These are phyloP conservation scores for Eunapius fragilis DNA, from an alignment of 37 sponge, comb jelly and placozoan species.

Conservation along the genomic window DNA sequence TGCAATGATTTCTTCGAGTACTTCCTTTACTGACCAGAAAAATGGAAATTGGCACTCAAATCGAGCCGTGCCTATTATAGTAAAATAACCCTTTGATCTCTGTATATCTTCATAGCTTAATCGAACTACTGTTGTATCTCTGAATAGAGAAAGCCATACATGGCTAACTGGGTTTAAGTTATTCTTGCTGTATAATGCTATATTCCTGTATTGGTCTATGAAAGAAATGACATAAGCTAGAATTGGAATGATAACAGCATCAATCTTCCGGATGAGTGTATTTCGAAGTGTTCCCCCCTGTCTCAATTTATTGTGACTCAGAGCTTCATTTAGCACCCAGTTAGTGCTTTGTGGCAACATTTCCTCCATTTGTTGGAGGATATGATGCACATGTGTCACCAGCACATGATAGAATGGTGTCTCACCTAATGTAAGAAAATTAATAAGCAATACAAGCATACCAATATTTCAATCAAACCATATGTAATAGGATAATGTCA, in stretches of 20 bases:
- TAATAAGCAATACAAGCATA: no score
- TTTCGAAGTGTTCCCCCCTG: conserved; percentile 77
- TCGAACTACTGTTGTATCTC: neutral
- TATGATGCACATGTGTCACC: conserved; percentile 30
- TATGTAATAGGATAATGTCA: no score
- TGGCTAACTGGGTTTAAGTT: conserved; percentile 15
- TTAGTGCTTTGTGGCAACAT: neutral
- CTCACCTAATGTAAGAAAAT: conserved; percentile 22
- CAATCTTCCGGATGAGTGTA: conserved; percentile 47
- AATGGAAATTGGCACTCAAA: conserved; percentile 79
- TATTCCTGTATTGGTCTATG: conserved; percentile 64
- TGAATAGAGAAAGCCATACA: conserved; percentile 61
- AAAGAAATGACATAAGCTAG: conserved; percentile 63
- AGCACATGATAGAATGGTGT: conserved; percentile 54
- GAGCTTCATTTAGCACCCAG: conserved; percentile 70
- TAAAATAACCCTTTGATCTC: neutral
- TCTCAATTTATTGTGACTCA: conserved; percentile 48
- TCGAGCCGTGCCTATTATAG: neutral
- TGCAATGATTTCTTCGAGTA: conserved; percentile 35
- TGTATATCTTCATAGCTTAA: conserved; percentile 23
- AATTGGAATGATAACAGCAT: conserved; percentile 54
- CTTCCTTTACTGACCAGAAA: conserved; percentile 75
- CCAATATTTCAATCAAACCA: no score
- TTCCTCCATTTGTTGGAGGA: conserved; percentile 58
- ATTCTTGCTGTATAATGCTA: conserved; percentile 22